Base-by-base conservation (phyloP, 2,113 vertebrate species). In the Macheiramphus alcinus region DNA sequence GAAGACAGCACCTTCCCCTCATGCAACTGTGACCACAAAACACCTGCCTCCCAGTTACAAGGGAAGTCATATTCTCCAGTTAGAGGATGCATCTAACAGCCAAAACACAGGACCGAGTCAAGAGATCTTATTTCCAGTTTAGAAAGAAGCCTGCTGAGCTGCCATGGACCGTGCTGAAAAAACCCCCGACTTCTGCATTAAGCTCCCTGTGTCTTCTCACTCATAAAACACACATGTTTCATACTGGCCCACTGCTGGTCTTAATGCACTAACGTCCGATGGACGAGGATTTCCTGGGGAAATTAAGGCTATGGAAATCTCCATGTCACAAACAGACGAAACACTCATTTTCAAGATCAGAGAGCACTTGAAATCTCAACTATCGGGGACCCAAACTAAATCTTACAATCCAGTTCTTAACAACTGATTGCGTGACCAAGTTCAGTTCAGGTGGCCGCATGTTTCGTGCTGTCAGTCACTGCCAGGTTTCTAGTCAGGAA, bases 221-320 rank as follows among this genome's bases (percentile, higher is more conserved):
- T 26, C 27, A 11, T 8, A 42, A 36, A 61, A 66, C 26, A 34
- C 26, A 50, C 40, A 0, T 27, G 1, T n/a, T 55, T 43, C 31
- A 6, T 3, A 27, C 21, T 15, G 18, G 50, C 20, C 58, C 50
- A 40, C n/a, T 16, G 43, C 19, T 38, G 17, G 50, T 47, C 40
- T 50, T 66, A 71, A 31, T 4, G 20, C 7, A 17, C 23, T 15
- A 13, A 55, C 0, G 0, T 23, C 38, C 2, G 1, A 71, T 0
- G 1, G 23, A 45, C 1, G 2, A 42, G n/a, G 22, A 70, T 47
- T 43, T 53, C 31, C 53, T 26, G 8, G 10, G 8, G 55, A 27
- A 95, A 59, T 31, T 38, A 74, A 65, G 34, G 26, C 40, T 52
- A 29, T 7, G n/a, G 38, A 67, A 84, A 45, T 47, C 45, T 56